Evolutionary conservation across 2,888 invertebrate species (phyloP), one percentile per base, ranked within the genome.

Genomic region (Linnaemya vulpina): DNA sequence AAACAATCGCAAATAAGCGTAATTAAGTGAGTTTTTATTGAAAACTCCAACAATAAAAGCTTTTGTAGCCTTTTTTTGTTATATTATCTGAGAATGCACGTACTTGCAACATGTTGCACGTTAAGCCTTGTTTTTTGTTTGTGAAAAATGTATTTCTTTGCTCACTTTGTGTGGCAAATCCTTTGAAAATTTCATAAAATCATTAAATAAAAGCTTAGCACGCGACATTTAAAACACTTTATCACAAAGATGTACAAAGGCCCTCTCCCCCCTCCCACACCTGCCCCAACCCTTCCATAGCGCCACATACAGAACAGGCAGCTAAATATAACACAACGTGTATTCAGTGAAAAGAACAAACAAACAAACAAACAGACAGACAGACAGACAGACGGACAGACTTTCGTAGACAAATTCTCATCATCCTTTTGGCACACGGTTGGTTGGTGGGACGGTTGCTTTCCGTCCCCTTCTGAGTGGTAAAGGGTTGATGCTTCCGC

Each of bases 171-270:
- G 22, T 73, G 63, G 51, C 22, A 85, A 85, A 85, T 85, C 85
- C 85, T 85, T 85, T 85, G 78, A 79, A 85, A 85, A 85, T 82
- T 85, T 85, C 75, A 85, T 82, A 82, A 85, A 85, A 82, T 85
- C 82, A 85, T 85, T 85, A 79, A 82, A 83, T 67, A 40, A 78
- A 85, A 85, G 85, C 78, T 82, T 74, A 85, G 85, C 85, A 85
- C 85, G 85, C 85, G 85, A 85, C 85, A 85, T 85, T 85, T 79
- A 85, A 85, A 85, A 85, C 85, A 85, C 85, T 85, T 85, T 82
- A 68, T 78, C 65, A 76, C 76, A 81, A 46, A 65, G 15, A 65
- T 17, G 40, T 55, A 49, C 25, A 67, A 60, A 46, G 25, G 38
- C 68, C 43, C n/a, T n/a, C n/a, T n/a, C n/a, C n/a, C n/a, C n/a